phyloP scores from a whole-genome alignment of 2,113 vertebrate genomes.

The Prunella himalayana region DNA sequence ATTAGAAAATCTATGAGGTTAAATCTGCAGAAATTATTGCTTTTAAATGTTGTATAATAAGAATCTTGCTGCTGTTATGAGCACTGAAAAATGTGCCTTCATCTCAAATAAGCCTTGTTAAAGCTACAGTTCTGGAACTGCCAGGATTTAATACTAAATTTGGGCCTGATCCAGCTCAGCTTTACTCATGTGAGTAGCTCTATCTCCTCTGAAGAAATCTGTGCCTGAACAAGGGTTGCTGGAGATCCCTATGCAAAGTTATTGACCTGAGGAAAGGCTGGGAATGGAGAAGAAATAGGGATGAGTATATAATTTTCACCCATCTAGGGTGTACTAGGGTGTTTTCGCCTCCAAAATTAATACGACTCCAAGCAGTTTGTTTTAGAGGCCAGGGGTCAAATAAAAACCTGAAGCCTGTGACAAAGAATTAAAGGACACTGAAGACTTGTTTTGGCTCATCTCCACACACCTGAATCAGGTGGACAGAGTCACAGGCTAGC shows the following conservation, averaged over 20 bases:
- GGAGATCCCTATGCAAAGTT: not conserved
- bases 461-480: not conserved
- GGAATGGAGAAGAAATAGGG: not conserved
- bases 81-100: constrained; percentile 50
- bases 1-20: constrained; percentile 72
- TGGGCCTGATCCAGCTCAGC: not conserved
- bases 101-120: constrained; percentile 54
- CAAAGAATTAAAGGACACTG: not conserved
- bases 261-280: not conserved
- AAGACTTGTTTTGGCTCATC: not conserved
- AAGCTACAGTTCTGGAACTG: constrained; percentile 7
- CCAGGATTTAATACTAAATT: constrained; percentile 8
- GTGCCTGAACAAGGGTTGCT: not conserved
- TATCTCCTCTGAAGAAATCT: not conserved
- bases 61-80: constrained; percentile 54
- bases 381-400: not conserved
- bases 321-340: accelerated
- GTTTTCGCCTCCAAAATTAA: not conserved
- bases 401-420: not conserved
- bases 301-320: not conserved
- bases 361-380: accelerated
- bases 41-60: constrained; percentile 75
- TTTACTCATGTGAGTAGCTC: not conserved
- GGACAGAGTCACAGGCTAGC: accelerated
- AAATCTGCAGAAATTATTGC: constrained; percentile 72